These are phyloP conservation scores for Eospalax fontanierii DNA, from an alignment of 2,797 vertebrate genomes.

Conservation along the genomic window DNA sequence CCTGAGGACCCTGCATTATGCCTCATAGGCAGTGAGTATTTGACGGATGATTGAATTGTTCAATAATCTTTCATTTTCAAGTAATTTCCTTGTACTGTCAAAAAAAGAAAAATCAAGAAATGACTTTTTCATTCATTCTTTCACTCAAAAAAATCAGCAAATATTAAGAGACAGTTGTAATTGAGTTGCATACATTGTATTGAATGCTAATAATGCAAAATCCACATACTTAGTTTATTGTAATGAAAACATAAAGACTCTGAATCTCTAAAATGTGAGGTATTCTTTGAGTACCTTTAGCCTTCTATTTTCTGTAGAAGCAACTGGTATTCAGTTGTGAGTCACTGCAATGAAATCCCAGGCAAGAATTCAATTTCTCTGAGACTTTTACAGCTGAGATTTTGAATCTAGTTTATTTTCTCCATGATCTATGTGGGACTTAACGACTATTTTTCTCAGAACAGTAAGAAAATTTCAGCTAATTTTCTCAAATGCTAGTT, in stretches of 20 bases:
- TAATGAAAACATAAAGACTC: not conserved
- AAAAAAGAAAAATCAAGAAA: slow-evolving; percentile 24
- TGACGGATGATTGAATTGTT: slow-evolving; percentile 44
- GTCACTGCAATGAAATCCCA: slow-evolving; percentile 37
- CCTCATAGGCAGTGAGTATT: not conserved
- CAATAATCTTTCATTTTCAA: slow-evolving; percentile 30
- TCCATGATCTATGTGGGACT: not conserved
- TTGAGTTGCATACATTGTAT: not conserved
- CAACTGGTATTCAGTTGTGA: slow-evolving; percentile 26
- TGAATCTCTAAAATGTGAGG: not conserved
- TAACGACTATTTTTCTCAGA: slow-evolving; percentile 31
- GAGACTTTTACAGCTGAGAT: slow-evolving; percentile 63
- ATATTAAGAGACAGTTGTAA: not conserved
- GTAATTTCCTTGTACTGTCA: not conserved
- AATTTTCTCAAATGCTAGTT: slow-evolving; percentile 41
- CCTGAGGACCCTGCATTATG: not conserved
- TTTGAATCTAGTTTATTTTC: slow-evolving; percentile 44
- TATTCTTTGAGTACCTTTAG: not conserved
- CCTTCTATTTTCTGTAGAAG: slow-evolving; percentile 41
- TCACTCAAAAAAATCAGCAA: not conserved
- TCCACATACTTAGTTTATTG: not conserved
- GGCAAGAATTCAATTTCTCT: slow-evolving; percentile 40
- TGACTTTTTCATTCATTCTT: not conserved
- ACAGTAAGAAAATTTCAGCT: slow-evolving; percentile 26
- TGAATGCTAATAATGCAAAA: not conserved